Evolutionary conservation across 2,797 vertebrate species (phyloP), one percentile per base, ranked within the genome.

Genomic region (Meda fulgida): DNA sequence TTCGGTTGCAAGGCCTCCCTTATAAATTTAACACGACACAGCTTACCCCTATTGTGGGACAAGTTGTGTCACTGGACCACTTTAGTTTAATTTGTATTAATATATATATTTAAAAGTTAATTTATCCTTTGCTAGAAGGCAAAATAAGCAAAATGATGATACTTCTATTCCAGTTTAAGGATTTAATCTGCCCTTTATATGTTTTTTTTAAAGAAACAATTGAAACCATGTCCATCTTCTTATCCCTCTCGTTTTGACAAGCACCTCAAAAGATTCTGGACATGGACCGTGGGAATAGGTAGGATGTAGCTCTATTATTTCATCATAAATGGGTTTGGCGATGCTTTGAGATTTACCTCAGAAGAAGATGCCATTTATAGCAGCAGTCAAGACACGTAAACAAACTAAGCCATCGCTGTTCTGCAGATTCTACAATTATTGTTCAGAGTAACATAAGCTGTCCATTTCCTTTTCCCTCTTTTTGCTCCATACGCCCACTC

Each of bases 391-490:
- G 71, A 84, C 63, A 36, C 6, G 29, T 46, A 73, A 78, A 80
- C 31, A 65, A 66, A 75, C 63, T 78, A 75, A 80, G 58, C 82
- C 36, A 48, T n/a, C 58, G 85, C 53, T 31, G 38, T 86, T 75
- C 69, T 5, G 19, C 46, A 60, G 46, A 55, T 84, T 80, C 43
- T 46, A 36, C 58, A 76, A 86, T 3, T 1, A 48, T 46, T 84
- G 72, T 85, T 87, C 70, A 63, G 40, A 83, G 80, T 36, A 84
- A 86, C 5, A 85, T 60, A 75, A 63, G 88, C 60, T n/a, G 40
- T 46, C 38, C 19, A 11, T 80, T 88, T 90, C 77, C 84, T 73
- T 86, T 88, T 91, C 86, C 85, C 78, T 89, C 46, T 86, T 87
- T 93, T 77, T 66, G 36, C 48, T 40, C 10, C 26, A 51, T 3